Percentiles rank a stretch among this genome's conserved stretches.
Evolutionary conservation across 2,888 invertebrate genomes (phyloP).

Genomic region (Tipula unca): DNA sequence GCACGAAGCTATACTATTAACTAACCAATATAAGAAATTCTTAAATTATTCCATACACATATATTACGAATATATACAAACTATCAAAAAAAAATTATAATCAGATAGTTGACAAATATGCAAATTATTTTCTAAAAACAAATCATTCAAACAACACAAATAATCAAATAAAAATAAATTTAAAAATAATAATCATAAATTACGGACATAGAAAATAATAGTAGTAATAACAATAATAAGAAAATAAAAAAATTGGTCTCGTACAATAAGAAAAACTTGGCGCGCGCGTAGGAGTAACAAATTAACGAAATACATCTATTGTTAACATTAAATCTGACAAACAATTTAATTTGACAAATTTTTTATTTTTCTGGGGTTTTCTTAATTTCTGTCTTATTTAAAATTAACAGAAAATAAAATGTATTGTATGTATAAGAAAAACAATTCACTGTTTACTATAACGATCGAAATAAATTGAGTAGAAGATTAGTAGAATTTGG

Average conservation of each 20-base stretch:
- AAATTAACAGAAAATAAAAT: background rate
- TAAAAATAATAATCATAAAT: background rate
- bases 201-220: background rate
- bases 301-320: background rate
- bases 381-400: constrained; percentile 14
- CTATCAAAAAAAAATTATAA: background rate
- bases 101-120: background rate
- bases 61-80: background rate
- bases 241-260: background rate
- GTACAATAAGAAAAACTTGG: background rate
- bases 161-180: background rate
- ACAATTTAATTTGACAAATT: constrained; percentile 1
- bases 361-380: background rate
- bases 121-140: background rate
- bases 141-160: background rate
- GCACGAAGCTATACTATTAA: background rate
- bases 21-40: background rate
- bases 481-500: background rate
- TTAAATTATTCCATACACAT: background rate
- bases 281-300: constrained; percentile 4
- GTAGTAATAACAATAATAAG: background rate
- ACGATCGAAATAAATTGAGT: background rate
- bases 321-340: constrained; percentile 2
- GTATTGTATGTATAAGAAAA: background rate
- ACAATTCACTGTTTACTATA: constrained; percentile 8